Evolutionary conservation across 2,888 invertebrate species (phyloP).

Genomic region (Napeogenes inachia): DNA sequence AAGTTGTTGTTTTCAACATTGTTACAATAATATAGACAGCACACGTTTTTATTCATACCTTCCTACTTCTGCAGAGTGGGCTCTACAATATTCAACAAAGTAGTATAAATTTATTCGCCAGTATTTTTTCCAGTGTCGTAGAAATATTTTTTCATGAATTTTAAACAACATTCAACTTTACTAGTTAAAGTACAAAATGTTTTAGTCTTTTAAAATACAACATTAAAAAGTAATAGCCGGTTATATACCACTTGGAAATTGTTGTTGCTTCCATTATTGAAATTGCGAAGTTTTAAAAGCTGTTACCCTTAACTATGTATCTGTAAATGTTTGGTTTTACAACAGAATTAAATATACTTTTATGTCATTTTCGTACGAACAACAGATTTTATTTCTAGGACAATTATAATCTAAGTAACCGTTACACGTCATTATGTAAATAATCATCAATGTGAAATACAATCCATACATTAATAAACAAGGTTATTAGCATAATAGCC

Average conservation of each 20-base stretch:
- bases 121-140: conserved; percentile 26
- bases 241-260: neutral
- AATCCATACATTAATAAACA: too few relatives aligned
- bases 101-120: conserved; percentile 23
- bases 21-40: neutral
- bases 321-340: neutral
- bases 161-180: conserved; percentile 21
- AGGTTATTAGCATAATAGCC: too few relatives aligned
- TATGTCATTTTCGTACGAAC: neutral
- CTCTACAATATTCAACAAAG: conserved; percentile 23
- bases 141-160: conserved; percentile 30
- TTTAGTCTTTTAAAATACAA: conserved; percentile 10
- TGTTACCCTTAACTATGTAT: neutral
- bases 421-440: too few relatives aligned
- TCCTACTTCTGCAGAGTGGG: conserved; percentile 20
- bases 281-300: neutral
- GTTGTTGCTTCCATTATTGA: neutral
- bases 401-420: too few relatives aligned
- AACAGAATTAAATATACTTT: neutral
- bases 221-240: neutral
- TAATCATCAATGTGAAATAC: too few relatives aligned
- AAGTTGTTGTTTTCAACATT: too few relatives aligned
- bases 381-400: too few relatives aligned
- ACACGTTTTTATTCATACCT: conserved; percentile 17
- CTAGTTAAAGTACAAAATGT: conserved; percentile 13